Evolutionary conservation across 2,888 invertebrate species (phyloP), one percentile per base, ranked within the genome.

Genomic region (Pyrrhia umbra): DNA sequence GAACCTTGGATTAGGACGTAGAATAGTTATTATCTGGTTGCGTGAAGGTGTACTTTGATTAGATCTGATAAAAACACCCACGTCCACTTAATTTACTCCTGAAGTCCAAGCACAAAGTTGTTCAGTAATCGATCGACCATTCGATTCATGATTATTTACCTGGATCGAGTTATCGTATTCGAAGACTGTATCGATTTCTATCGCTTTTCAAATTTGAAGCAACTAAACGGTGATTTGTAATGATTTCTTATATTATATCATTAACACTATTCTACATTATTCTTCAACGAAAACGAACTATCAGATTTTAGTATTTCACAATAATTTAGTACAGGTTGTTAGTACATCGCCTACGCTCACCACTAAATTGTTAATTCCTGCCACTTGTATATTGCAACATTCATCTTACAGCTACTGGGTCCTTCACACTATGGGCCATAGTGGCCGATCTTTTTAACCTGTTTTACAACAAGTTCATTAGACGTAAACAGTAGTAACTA

Each of bases 261-360:
- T 6, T 42, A 8, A 42, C 20, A 16, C 8, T 1, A 15, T 18
- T 21, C 34, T 10, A n/a, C 9, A 18, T 4, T 25, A 40, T 27
- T 40, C 37, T 51, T 18, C n/a, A 43, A 54, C 34, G 10, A 27
- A 58, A 66, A 40, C 43, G 30, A 72, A 61, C 69, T 49, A 70
- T 61, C 34, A 37, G 55, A 75, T 69, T 59, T 64, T 40, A 40
- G 5, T 16, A 60, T 70, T 70, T 52, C 65, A 51, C 54, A 76
- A 75, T 70, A 46, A 65, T 75, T 59, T 65, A 50, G 55, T 49
- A 76, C 76, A 71, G 16, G 52, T 70, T 50, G 42, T 25, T 39
- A 40, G 59, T 64, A 39, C 73, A 73, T 75, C 76, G 73, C 73
- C 73, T 73, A 73, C 73, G 66, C 71, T 27, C 0, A 13, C 42